A percentile compares a stretch with the other conserved stretches of the same genome.
phyloP scores from a whole-genome alignment of 2,113 vertebrate species.

The Microtus ochrogaster region DNA sequence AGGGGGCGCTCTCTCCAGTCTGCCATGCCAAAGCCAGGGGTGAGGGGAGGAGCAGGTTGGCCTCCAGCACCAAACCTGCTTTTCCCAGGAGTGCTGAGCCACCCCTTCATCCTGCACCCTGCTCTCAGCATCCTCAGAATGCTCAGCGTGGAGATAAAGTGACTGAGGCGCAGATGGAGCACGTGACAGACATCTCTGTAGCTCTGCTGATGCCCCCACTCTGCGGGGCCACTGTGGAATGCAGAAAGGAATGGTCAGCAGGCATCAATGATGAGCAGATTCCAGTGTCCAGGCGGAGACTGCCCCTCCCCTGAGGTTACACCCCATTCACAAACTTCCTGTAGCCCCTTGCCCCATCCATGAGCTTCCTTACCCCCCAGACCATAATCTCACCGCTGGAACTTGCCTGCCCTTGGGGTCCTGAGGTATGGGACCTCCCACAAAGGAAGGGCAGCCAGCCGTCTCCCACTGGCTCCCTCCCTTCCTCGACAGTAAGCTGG shows the following conservation, averaged over 20 bases:
- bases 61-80: neutral
- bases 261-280: neutral
- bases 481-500: neutral
- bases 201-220: neutral
- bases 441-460: neutral
- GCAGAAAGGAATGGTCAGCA: neutral
- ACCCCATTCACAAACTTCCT: neutral
- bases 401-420: neutral
- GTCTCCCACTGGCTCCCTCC: neutral
- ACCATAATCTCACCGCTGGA: neutral
- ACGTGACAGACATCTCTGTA: neutral
- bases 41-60: rapidly evolving
- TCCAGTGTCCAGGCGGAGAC: constrained; percentile 14
- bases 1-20: too few relatives aligned
- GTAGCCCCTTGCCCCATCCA: neutral
- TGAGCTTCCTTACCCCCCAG: too few relatives aligned
- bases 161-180: neutral
- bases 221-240: neutral
- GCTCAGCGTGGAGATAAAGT: neutral
- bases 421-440: neutral
- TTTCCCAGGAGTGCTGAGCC: neutral
- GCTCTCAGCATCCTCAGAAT: neutral
- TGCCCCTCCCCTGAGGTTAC: neutral
- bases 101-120: neutral
- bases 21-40: neutral